These are phyloP conservation scores for Physeter macrocephalus DNA, from an alignment of 2,113 vertebrate species.

Conservation along the genomic window DNA sequence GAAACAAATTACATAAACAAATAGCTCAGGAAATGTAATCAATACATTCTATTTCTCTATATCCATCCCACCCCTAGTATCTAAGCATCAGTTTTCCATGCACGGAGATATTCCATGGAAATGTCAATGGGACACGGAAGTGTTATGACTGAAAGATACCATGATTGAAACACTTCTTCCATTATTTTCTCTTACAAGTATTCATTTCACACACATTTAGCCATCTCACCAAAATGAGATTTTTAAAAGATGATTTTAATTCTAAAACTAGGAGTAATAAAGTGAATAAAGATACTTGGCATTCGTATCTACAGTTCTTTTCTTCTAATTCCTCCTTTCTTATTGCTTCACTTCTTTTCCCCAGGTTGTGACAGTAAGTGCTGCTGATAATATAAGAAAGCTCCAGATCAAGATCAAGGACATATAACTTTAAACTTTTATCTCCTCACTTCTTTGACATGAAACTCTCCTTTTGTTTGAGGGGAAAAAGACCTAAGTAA, in stretches of 20 bases:
- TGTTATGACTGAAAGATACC: neutral
- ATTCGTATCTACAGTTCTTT: neutral
- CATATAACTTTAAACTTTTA: slow-evolving; percentile 30
- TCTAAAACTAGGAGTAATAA: neutral
- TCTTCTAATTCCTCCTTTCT: neutral
- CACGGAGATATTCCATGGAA: neutral
- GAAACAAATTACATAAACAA: neutral
- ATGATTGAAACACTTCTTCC: neutral
- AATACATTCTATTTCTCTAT: neutral
- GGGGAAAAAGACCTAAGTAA: neutral
- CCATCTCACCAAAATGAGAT: neutral
- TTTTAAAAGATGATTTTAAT: neutral
- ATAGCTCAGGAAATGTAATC: neutral
- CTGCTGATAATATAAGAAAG: slow-evolving; percentile 26
- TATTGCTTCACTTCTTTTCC: neutral
- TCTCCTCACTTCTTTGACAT: slow-evolving; percentile 50
- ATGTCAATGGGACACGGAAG: neutral
- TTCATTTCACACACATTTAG: neutral
- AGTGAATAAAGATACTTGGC: neutral
- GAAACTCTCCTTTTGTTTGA: slow-evolving; percentile 35
- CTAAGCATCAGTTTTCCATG: neutral
- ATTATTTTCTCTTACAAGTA: neutral
- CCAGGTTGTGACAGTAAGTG: slow-evolving; percentile 34
- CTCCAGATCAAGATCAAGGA: slow-evolving; percentile 42
- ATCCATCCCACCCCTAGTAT: neutral